phyloP scores from a whole-genome alignment of 2,888 invertebrate genomes.

The Drosophila helvetica region DNA sequence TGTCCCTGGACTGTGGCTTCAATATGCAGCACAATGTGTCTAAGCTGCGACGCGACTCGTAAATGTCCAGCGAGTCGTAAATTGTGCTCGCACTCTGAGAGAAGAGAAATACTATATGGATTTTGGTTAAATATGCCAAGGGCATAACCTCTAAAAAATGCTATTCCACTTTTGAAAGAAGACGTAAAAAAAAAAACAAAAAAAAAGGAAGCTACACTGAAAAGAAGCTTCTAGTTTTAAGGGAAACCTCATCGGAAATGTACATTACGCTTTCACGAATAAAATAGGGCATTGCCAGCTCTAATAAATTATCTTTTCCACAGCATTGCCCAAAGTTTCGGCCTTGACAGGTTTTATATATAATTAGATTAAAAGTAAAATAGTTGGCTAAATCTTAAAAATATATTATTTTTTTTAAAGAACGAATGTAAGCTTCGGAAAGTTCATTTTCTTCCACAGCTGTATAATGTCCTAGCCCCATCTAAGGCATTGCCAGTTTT shows the following conservation, averaged over 20 bases:
- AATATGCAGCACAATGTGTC: constrained; percentile 55
- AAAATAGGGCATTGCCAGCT: not conserved
- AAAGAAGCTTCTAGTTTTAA: not conserved
- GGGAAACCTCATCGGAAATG: not conserved
- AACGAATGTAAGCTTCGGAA: not conserved
- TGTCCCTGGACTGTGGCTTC: constrained; percentile 39
- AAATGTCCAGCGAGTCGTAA: constrained; percentile 56
- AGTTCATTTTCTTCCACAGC: not conserved
- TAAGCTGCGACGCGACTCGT: constrained; percentile 53
- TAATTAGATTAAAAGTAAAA: too few species aligned
- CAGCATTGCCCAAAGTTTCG: not conserved
- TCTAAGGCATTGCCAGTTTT: not conserved
- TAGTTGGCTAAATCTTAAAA: too few species aligned
- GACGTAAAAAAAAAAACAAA: not conserved
- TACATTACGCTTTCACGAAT: too few species aligned
- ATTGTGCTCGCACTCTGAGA: constrained; percentile 38
- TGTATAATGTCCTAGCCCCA: not conserved
- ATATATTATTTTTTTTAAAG: not conserved
- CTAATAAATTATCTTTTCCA: not conserved
- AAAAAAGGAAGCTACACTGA: not conserved
- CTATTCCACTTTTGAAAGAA: not conserved
- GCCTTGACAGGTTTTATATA: too few species aligned
- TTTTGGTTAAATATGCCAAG: constrained; percentile 17
- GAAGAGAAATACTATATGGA: constrained; percentile 3
- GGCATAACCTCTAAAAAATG: constrained; percentile 8